Evolutionary conservation across 2,888 invertebrate species (phyloP), one percentile per base, ranked within the genome.

Genomic region (Dinocampus coccinellae): DNA sequence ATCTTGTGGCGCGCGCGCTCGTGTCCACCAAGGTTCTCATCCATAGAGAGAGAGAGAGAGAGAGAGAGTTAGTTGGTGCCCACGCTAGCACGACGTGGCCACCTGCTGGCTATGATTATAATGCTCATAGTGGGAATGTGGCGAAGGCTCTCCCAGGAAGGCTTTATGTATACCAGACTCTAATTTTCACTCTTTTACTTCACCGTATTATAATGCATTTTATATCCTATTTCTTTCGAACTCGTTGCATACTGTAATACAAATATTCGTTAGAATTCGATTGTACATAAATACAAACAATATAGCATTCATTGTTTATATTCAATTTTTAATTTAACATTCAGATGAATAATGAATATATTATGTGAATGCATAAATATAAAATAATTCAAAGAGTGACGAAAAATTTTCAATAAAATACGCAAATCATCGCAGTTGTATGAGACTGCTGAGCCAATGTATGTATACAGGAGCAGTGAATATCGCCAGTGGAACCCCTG

Each of bases 1-100:
- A 84, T 85, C 85, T 84, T 81, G 82, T 83, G 84, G 85, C 85
- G 85, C 82, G 84, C 86, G 85, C 85, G 84, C 86, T 85, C 85
- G 85, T 84, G 85, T 84, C 84, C 82, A 80, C 81, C 82, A 82
- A 82, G 84, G 85, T 83, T 84, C 84, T 81, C 84, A 82, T 84
- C 82, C 82, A 73, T 72, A 75, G 77, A 47, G 67, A 77, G 79
- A 76, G n/a, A n/a, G n/a, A n/a, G n/a, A n/a, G n/a, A n/a, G n/a
- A n/a, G n/a, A n/a, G n/a, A n/a, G n/a, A n/a, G n/a, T 74, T 76
- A 78, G 63, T 75, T 75, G 76, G 76, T 70, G 76, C 65, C 65
- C 53, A 53, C 16, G 42, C 80, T 74, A 78, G 79, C 80, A 79
- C 82, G 83, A 80, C 83, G 81, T 78, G 83, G 79, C 83, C 84